A percentile compares a stretch with the other conserved stretches of the same genome.
Conservation (phyloP, 2,888 invertebrate genomes). For the Oscheius onirici region DNA sequence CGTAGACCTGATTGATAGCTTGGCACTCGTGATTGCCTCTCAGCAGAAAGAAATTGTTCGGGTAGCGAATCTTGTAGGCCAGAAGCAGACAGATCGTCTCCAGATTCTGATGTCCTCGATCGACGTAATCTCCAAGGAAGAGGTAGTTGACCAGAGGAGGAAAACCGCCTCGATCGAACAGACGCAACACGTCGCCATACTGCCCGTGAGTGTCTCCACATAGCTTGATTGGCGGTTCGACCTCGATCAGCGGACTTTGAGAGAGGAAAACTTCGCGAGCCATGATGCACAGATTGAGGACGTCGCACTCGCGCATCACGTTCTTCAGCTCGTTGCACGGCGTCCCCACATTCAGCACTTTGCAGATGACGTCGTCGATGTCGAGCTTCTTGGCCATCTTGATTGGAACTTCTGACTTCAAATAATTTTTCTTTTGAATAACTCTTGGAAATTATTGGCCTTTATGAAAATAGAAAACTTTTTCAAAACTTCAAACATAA, state of each 20-base stretch:
- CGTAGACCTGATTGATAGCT: slow-evolving; percentile 62
- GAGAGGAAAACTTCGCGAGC: slow-evolving; percentile 49
- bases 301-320: slow-evolving; percentile 51
- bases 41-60: slow-evolving; percentile 55
- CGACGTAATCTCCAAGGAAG: slow-evolving; percentile 65
- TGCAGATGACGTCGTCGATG: slow-evolving; percentile 49
- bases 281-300: slow-evolving; percentile 47
- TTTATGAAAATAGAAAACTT: no score
- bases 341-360: slow-evolving; percentile 51
- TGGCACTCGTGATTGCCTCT: slow-evolving; percentile 61
- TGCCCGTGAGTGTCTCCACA: slow-evolving; percentile 67
- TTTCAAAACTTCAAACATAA: no score
- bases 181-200: slow-evolving; percentile 56
- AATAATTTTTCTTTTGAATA: no score
- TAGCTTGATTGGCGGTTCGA: slow-evolving; percentile 60
- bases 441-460: no score
- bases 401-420: no score
- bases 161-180: slow-evolving; percentile 59
- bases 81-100: slow-evolving; percentile 58
- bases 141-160: slow-evolving; percentile 60
- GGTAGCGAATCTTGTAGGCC: slow-evolving; percentile 55
- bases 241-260: slow-evolving; percentile 51
- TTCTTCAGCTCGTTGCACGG: slow-evolving; percentile 40
- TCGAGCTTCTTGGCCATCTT: slow-evolving; percentile 22
- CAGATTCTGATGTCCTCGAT: slow-evolving; percentile 59